phyloP scores from a whole-genome alignment of 2,888 invertebrate species.

The Drepana falcataria region DNA sequence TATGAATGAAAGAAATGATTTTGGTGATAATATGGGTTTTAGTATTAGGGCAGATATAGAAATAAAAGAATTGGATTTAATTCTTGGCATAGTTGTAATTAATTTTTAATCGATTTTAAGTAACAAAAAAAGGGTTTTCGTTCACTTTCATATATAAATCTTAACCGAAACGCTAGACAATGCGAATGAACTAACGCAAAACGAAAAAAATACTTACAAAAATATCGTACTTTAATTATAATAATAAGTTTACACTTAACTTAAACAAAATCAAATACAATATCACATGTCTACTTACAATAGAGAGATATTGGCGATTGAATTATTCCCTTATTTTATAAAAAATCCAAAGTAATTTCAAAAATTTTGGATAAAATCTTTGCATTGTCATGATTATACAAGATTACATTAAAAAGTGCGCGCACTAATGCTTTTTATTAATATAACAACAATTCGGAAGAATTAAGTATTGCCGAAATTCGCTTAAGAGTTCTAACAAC shows the following conservation, averaged over 20 bases:
- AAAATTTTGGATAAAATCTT: constrained; percentile 55
- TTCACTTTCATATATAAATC: constrained; percentile 68
- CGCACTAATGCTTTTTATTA: constrained; percentile 29
- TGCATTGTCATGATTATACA: constrained; percentile 51
- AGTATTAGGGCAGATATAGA: constrained; percentile 1
- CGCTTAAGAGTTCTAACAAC: constrained; percentile 34
- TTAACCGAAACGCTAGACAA: constrained; percentile 71
- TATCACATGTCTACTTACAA: constrained; percentile 80
- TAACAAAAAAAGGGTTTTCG: constrained; percentile 70
- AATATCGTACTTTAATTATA: constrained; percentile 68
- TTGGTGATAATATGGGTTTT: neutral
- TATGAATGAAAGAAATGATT: too few relatives aligned
- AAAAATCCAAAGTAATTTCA: constrained; percentile 44
- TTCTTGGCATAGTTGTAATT: constrained; percentile 78
- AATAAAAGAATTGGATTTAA: constrained; percentile 52
- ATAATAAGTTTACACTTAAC: constrained; percentile 69
- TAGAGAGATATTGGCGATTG: constrained; percentile 76
- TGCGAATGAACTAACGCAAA: constrained; percentile 66
- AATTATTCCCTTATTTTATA: constrained; percentile 31
- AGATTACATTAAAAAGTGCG: constrained; percentile 54
- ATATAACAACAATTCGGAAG: constrained; percentile 69
- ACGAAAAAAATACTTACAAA: constrained; percentile 73
- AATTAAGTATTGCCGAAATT: constrained; percentile 66
- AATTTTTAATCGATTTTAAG: constrained; percentile 77
- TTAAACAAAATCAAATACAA: constrained; percentile 71